phyloP scores from a whole-genome alignment of 2,113 vertebrate genomes.

The Ceyx cyanopectus region DNA sequence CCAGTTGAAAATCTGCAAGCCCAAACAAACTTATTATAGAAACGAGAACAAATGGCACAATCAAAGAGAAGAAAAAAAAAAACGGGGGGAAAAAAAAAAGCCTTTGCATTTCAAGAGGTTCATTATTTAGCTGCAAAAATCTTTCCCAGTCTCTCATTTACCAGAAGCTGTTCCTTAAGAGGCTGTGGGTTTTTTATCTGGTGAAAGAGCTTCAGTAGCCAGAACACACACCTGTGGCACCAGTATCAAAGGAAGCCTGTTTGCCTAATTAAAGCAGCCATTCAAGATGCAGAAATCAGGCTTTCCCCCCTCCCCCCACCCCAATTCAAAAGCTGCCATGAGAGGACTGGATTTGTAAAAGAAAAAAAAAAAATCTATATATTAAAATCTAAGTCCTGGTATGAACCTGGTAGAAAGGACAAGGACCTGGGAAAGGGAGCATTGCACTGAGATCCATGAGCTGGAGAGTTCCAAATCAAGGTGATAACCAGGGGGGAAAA shows the following conservation, averaged over 20 bases:
- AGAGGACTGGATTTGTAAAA: background rate
- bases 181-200: background rate
- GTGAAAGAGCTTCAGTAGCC: background rate
- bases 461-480: background rate
- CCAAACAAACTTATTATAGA: conserved; percentile 71
- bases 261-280: background rate
- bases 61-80: background rate
- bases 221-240: conserved; percentile 18
- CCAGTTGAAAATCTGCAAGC: conserved; percentile 65
- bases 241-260: background rate
- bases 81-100: background rate
- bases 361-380: background rate
- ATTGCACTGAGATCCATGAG: rapidly evolving
- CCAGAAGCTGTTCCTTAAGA: background rate
- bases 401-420: background rate
- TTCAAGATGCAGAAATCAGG: background rate
- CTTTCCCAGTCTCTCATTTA: conserved; percentile 6
- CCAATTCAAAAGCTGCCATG: rapidly evolving
- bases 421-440: background rate
- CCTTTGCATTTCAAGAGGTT: conserved; percentile 42
- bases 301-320: no score
- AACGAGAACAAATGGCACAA: conserved; percentile 68
- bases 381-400: background rate
- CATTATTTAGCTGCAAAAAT: conserved; percentile 37
- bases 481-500: background rate